Evolutionary conservation across 1,140 invertebrate species (phyloP), one percentile per base, ranked within the genome.

Genomic region (Drosophila suzukii): DNA sequence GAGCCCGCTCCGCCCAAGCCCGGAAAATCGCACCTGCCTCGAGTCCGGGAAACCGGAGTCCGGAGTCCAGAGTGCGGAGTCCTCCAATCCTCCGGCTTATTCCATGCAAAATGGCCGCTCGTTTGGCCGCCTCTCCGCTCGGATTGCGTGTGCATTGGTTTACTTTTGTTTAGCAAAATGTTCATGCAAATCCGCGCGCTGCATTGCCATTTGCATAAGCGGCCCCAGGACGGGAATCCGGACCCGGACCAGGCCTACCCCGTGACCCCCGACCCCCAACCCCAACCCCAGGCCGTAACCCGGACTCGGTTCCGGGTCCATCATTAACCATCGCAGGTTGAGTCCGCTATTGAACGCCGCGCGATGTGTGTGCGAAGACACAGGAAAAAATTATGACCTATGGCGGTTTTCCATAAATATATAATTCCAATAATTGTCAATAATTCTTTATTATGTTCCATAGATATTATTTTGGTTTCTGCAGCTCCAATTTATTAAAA

Each of bases 91-190:
- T 39, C 50, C 43, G 27, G 43, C 34, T 71, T 50, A 70, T 71
- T 58, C 47, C 65, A 71, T 71, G 67, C 67, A 71, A 71, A 71
- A 71, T 71, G 67, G 65, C 54, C 38, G 54, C 46, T 58, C 54
- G 27, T 50, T 38, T 43, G 34, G 60, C 32, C 39, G 46, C 8
- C 59, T 53, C 38, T 55, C 41, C 50, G 20, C 70, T 75, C 72
- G 72, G 38, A 66, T 75, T 75, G 73, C 73, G 53, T 61, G 54
- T 62, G 49, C 57, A 60, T 56, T 53, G 75, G 53, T 65, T 78
- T 68, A 82, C 68, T 82, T 82, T 77, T 70, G 60, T 77, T 77
- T 77, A 77, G 75, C 72, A 77, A 77, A 77, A 77, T 77, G 75
- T 83, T 59, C 63, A 53, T 59, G 62, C 49, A 70, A 68, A 78